phyloP scores from a whole-genome alignment of 2,113 vertebrate genomes.

The Sus scrofa region DNA sequence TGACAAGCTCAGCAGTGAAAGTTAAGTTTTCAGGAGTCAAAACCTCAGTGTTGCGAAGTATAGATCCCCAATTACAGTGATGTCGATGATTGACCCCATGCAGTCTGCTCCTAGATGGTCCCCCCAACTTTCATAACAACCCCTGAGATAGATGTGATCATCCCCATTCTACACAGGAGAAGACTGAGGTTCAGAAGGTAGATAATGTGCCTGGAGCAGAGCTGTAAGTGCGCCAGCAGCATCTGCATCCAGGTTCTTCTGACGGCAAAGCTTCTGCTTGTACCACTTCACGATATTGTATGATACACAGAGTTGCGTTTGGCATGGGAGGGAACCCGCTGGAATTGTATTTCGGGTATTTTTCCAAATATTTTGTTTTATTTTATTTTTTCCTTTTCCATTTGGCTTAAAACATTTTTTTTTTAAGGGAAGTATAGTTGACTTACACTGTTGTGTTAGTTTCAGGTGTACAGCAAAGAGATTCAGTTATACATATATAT shows the following conservation, averaged over 20 bases:
- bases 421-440: background rate
- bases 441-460: background rate
- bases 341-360: background rate
- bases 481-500: background rate
- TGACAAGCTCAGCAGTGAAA: background rate
- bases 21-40: background rate
- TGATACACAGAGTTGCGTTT: background rate
- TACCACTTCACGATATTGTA: background rate
- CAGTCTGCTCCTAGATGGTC: background rate
- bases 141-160: background rate
- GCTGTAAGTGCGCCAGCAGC: background rate
- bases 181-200: background rate
- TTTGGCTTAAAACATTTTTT: background rate
- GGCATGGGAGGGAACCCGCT: background rate
- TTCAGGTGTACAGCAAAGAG: background rate
- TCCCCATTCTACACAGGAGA: background rate
- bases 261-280: background rate
- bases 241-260: rapidly evolving
- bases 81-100: background rate
- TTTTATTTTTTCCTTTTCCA: background rate
- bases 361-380: background rate
- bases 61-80: background rate
- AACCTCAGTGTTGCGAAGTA: background rate
- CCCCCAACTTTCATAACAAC: background rate
- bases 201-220: background rate